These are phyloP conservation scores for Malurus cyaneus DNA, from an alignment of 2,113 vertebrate genomes.

Conservation along the genomic window DNA sequence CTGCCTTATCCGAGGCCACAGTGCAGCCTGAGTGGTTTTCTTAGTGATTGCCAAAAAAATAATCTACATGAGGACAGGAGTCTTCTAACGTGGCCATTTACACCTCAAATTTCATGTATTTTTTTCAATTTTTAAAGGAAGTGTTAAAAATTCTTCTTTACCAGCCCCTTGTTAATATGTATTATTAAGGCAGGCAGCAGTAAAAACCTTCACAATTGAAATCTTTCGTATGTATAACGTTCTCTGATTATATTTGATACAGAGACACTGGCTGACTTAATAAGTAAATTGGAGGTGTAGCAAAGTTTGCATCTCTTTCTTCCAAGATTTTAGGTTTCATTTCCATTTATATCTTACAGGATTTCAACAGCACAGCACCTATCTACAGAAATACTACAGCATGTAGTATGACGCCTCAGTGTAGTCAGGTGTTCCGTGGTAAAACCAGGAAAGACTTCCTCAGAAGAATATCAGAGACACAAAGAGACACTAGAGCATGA, in stretches of 20 bases:
- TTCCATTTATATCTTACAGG: neutral
- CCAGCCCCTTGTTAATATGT: neutral
- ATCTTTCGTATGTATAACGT: neutral
- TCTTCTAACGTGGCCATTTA: neutral
- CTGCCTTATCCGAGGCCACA: fast-evolving
- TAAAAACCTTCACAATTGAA: neutral
- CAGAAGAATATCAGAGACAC: neutral
- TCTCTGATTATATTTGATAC: neutral
- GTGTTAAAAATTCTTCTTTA: neutral
- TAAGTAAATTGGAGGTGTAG: neutral
- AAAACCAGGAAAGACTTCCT: neutral
- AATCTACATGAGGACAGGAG: neutral
- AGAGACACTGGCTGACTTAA: neutral
- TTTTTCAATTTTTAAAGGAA: neutral
- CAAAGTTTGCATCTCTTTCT: neutral
- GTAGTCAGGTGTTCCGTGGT: neutral
- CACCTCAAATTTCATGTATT: neutral
- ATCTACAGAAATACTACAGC: neutral
- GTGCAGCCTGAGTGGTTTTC: neutral
- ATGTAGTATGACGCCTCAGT: fast-evolving
- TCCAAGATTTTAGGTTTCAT: neutral
- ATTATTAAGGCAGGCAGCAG: neutral
- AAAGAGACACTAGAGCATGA: neutral
- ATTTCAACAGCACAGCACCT: neutral
- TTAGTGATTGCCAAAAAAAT: neutral